Evolutionary conservation across 2,113 vertebrate species (phyloP), one percentile per base, ranked within the genome.

Genomic region (Pimephales promelas): DNA sequence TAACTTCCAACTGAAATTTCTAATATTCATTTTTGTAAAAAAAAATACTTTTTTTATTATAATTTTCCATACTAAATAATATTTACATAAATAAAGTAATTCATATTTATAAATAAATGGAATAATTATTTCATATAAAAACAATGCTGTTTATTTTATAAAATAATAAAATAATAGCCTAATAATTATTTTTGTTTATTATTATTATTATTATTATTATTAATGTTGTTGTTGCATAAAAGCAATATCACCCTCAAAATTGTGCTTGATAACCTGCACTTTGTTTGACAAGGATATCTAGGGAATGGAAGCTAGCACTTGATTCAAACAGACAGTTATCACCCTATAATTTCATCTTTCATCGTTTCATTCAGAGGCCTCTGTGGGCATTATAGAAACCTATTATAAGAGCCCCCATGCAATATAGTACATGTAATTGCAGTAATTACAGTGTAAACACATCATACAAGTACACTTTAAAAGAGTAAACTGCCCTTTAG

Each of bases 231-330:
- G 6, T 31, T 40, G 47, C 6, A 54, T 24, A 54, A 31, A 34
- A 59, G 22, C 56, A 77, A 77, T 40, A 9, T 59, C 26, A 59
- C 22, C 2, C 20, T n/a, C 31, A 57, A 10, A 36, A 26, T 0
- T 49, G 43, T 73, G 71, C n/a, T 28, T 13, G 36, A n/a, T 20
- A 49, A 73, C 71, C 45, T 49, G 11, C 24, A 73, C 24, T 73
- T 18, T 73, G 26, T 18, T 73, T 73, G 40, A 72, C 22, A 64
- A 64, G n/a, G 70, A 59, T n/a, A 77, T 77, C 52, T 77, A 28
- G 75, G 54, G 11, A 77, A 57, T n/a, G 31, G 20, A 76, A 43
- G n/a, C 34, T 43, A 61, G 14, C 56, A 45, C n/a, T 45, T 26
- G 22, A 45, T 10, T 20, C 43, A 73, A 26, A 47, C 70, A 43